phyloP scores from a whole-genome alignment of 2,888 invertebrate species.

The Perizoma affinitatum region DNA sequence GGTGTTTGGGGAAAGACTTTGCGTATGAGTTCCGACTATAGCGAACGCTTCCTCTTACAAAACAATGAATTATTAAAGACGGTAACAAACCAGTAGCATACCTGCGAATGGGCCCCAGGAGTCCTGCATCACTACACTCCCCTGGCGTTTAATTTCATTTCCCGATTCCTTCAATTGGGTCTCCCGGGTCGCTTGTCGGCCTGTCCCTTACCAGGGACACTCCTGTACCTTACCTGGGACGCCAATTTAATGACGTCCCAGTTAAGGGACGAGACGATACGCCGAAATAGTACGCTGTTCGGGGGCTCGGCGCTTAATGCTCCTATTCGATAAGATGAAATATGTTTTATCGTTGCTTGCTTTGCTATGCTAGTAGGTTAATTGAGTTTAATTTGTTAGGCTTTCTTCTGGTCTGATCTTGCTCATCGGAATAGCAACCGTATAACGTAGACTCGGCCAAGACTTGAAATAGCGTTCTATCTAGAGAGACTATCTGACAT shows the following conservation, averaged over 20 bases:
- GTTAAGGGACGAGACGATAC: neutral
- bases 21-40: too few species aligned
- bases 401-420: too few species aligned
- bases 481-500: too few species aligned
- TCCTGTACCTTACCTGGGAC: conserved; percentile 5
- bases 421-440: too few species aligned
- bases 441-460: too few species aligned
- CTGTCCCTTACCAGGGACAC: neutral
- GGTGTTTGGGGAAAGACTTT: too few species aligned
- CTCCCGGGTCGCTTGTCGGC: conserved; percentile 10
- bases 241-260: conserved; percentile 1
- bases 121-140: conserved; percentile 5
- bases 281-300: conserved; percentile 5
- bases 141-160: conserved; percentile 26
- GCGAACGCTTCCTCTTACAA: conserved; percentile 1
- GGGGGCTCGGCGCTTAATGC: too few species aligned
- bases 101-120: conserved; percentile 13
- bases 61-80: conserved; percentile 16
- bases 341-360: too few species aligned
- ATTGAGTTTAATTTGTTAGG: too few species aligned
- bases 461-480: too few species aligned
- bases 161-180: conserved; percentile 6
- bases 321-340: too few species aligned
- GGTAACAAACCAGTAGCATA: conserved; percentile 4
- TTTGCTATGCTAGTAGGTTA: too few species aligned